Conservation (phyloP, 2,888 invertebrate genomes). For the Drosophila dives region DNA sequence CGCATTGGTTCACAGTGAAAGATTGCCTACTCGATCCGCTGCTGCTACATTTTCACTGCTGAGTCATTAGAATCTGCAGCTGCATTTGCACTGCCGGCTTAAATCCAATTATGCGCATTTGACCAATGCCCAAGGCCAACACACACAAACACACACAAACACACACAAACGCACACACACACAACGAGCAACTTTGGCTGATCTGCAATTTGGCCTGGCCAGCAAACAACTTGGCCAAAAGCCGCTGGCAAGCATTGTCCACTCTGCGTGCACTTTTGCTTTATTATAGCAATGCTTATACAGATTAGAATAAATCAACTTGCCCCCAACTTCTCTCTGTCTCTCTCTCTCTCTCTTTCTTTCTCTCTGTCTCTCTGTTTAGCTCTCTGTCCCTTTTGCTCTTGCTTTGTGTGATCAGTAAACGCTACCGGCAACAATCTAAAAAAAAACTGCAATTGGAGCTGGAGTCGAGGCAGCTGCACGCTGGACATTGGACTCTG, state of each 20-base stretch:
- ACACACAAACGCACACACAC: conserved; percentile 23
- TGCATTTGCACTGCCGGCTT: conserved; percentile 69
- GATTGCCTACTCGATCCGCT: conserved; percentile 5
- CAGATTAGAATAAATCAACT: conserved; percentile 80
- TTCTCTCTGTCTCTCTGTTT: conserved; percentile 7
- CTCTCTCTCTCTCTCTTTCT: not conserved
- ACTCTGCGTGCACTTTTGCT: conserved; percentile 76
- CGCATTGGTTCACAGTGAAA: conserved; percentile 50
- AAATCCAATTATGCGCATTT: conserved; percentile 72
- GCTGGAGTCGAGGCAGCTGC: conserved; percentile 52
- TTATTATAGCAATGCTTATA: conserved; percentile 80
- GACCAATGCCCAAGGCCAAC: conserved; percentile 59
- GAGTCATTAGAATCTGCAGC: conserved; percentile 80
- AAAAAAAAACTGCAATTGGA: conserved; percentile 47
- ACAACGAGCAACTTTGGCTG: conserved; percentile 24
- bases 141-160: conserved; percentile 15
- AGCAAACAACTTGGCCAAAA: conserved; percentile 53
- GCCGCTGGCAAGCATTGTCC: conserved; percentile 72
- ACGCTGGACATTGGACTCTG: conserved; percentile 13
- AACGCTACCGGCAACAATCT: conserved; percentile 76
- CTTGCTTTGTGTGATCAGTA: conserved; percentile 52
- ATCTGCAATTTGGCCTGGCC: conserved; percentile 67
- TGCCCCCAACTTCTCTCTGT: conserved; percentile 26
- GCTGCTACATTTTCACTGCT: conserved; percentile 38
- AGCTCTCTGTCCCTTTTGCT: not conserved